Evolutionary conservation across 2,888 invertebrate species (phyloP).

Genomic region (Caenorhabditis sp.): DNA sequence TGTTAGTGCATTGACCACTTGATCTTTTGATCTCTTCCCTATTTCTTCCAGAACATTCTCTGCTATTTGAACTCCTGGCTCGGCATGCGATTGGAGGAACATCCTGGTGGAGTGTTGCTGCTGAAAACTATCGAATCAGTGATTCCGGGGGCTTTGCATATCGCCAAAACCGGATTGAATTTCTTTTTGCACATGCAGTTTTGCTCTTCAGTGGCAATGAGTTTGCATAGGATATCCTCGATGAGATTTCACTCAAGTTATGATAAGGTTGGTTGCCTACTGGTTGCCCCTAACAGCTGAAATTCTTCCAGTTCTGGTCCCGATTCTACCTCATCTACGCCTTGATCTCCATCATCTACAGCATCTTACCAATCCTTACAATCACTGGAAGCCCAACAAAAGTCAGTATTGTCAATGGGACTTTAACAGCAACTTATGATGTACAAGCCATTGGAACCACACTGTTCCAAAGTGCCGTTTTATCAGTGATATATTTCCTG

Average conservation of each 20-base stretch:
- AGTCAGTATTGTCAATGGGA: slow-evolving; percentile 16
- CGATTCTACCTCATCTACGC: neutral
- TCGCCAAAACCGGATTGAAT: neutral
- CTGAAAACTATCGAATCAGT: neutral
- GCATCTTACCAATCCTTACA: neutral
- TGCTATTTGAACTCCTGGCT: slow-evolving; percentile 29
- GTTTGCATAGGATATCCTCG: slow-evolving; percentile 17
- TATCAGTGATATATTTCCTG: slow-evolving; percentile 13
- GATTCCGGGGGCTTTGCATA: neutral
- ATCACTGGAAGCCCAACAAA: neutral
- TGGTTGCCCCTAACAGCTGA: neutral
- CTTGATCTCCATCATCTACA: neutral
- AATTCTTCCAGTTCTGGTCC: neutral
- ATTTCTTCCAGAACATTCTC: slow-evolving; percentile 16
- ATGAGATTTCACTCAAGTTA: neutral
- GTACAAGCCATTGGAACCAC: neutral
- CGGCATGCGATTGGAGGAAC: neutral
- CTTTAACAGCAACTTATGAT: neutral
- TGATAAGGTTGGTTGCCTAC: neutral
- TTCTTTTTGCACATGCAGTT: slow-evolving; percentile 26
- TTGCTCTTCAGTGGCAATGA: neutral
- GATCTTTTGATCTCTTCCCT: neutral
- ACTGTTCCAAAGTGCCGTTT: slow-evolving; percentile 13
- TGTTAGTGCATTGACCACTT: neutral
- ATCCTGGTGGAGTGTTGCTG: neutral